These are phyloP conservation scores for Beroe ovata DNA, from an alignment of 37 sponge, comb jelly and placozoan genomes.

Conservation along the genomic window DNA sequence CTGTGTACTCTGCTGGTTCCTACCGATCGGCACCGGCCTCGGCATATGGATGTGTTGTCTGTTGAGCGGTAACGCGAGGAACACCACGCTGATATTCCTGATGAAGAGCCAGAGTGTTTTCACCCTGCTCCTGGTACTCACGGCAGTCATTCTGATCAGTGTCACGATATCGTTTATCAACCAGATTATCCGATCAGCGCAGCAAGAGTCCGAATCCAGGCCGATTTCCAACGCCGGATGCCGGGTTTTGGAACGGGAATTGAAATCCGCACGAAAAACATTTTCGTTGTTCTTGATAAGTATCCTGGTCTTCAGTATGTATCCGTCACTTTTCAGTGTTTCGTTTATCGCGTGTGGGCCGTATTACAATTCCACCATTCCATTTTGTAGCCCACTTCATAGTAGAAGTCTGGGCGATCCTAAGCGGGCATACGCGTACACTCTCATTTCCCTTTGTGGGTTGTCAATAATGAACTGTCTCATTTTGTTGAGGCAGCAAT, in stretches of 20 bases:
- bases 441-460: not conserved
- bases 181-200: not conserved
- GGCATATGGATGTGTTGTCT: constrained; percentile 25
- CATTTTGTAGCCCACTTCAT: not conserved
- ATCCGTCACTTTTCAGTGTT: not conserved
- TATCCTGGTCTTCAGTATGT: not conserved
- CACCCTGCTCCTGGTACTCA: not conserved
- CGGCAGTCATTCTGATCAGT: not conserved
- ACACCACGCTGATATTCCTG: not conserved
- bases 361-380: constrained; percentile 43
- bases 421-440: constrained; percentile 19
- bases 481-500: constrained; percentile 24
- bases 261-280: not conserved
- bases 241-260: not conserved
- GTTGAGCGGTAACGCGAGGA: not conserved
- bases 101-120: constrained; percentile 14
- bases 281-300: not conserved
- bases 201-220: not conserved
- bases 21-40: not conserved
- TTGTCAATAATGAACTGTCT: constrained; percentile 4
- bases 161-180: not conserved
- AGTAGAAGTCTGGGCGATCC: not conserved
- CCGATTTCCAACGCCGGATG: no score
- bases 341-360: constrained; percentile 33
- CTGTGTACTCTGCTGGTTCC: not conserved